Evolutionary conservation across 2,888 invertebrate species (phyloP).

Genomic region (Mesorhabditis belari): DNA sequence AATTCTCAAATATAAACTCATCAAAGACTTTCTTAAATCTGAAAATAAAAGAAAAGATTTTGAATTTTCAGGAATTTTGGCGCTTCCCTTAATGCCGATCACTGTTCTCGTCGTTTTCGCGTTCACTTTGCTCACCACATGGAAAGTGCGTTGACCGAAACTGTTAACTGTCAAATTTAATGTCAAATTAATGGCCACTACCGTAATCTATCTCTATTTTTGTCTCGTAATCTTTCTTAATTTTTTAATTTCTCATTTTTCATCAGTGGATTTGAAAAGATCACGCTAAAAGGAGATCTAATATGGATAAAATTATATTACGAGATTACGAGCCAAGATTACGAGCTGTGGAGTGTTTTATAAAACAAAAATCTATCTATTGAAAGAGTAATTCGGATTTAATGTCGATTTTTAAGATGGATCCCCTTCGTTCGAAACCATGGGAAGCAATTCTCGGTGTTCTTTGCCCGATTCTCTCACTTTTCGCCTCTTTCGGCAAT

Average conservation of each 20-base stretch:
- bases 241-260: too few species aligned
- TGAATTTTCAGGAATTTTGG: slow-evolving; percentile 34
- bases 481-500: slow-evolving; percentile 47
- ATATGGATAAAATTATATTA: slow-evolving; percentile 13
- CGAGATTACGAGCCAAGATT: too few species aligned
- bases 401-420: slow-evolving; percentile 4
- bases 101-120: slow-evolving; percentile 43
- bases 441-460: slow-evolving; percentile 51
- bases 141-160: too few species aligned
- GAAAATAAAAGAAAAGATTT: not conserved
- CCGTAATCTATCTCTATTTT: too few species aligned
- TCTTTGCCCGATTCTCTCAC: slow-evolving; percentile 48
- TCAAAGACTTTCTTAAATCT: not conserved
- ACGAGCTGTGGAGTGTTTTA: too few species aligned
- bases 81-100: slow-evolving; percentile 47
- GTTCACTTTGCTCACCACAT: slow-evolving; percentile 46
- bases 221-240: too few species aligned
- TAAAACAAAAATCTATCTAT: not conserved
- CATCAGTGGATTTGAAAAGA: too few species aligned
- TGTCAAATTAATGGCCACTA: too few species aligned
- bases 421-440: slow-evolving; percentile 38
- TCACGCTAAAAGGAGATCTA: too few species aligned
- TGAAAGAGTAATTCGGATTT: not conserved
- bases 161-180: too few species aligned
- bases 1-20: not conserved